A percentile compares a stretch with the other conserved stretches of the same genome.
phyloP scores from a whole-genome alignment of 1,140 invertebrate genomes.

The Bombus ignitus region DNA sequence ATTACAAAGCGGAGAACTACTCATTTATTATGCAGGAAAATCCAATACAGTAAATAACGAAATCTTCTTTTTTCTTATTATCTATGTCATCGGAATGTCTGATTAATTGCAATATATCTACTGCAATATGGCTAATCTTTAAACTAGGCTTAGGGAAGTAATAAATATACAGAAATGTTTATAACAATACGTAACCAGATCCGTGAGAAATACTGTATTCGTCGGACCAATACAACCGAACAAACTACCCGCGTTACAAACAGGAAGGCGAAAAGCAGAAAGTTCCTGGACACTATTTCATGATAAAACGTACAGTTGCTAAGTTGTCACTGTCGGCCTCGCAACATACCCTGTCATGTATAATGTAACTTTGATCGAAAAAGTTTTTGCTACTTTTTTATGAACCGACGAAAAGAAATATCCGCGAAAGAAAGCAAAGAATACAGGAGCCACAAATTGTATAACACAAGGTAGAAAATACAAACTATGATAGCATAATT shows the following conservation, averaged over 20 bases:
- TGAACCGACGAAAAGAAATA: background rate
- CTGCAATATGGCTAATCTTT: too few relatives aligned
- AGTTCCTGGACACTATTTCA: slow-evolving; percentile 30
- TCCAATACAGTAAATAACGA: background rate
- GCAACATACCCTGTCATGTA: slow-evolving; percentile 36
- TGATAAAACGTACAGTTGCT: slow-evolving; percentile 24
- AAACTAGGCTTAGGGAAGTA: background rate
- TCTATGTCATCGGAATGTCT: background rate
- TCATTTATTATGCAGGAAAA: background rate
- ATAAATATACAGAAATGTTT: background rate
- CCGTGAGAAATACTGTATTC: background rate
- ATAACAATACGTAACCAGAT: background rate
- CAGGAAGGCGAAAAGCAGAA: slow-evolving; percentile 14
- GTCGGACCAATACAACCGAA: background rate
- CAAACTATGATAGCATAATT: background rate
- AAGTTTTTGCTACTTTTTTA: slow-evolving; percentile 30
- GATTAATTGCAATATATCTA: background rate
- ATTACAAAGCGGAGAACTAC: too few relatives aligned
- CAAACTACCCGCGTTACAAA: slow-evolving; percentile 18
- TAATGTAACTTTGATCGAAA: slow-evolving; percentile 50
- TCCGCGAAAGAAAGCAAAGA: background rate
- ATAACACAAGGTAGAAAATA: background rate
- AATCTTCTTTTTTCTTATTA: background rate
- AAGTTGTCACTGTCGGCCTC: slow-evolving; percentile 29
- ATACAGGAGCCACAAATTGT: background rate